phyloP scores from a whole-genome alignment of 2,797 vertebrate species.

The Gobio occitaniae region DNA sequence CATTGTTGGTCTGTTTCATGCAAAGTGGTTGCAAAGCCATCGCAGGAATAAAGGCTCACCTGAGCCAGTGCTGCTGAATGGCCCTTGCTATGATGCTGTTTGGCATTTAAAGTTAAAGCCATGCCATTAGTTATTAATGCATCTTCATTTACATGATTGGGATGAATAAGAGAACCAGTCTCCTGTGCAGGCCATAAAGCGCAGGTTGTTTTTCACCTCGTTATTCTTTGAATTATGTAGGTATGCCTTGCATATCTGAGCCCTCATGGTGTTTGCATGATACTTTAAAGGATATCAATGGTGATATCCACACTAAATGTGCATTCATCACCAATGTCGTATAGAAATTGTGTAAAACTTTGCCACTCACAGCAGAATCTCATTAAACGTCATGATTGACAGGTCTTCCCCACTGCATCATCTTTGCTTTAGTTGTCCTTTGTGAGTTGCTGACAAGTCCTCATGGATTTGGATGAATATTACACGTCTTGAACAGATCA shows the following conservation, averaged over 20 bases:
- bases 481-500: neutral
- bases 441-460: neutral
- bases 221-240: neutral
- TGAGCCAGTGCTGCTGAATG: neutral
- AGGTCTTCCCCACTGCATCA: neutral
- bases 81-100: neutral
- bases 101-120: slow-evolving; percentile 20
- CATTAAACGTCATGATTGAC: neutral
- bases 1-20: slow-evolving; percentile 2
- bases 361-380: neutral
- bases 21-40: slow-evolving; percentile 18
- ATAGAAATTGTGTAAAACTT: neutral
- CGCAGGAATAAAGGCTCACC: neutral
- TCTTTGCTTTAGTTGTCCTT: neutral
- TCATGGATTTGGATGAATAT: neutral
- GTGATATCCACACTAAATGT: neutral
- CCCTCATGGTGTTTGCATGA: neutral
- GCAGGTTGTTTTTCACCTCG: neutral
- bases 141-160: neutral
- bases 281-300: neutral
- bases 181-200: neutral
- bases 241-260: neutral
- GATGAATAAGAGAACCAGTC: neutral
- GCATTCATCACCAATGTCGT: neutral
- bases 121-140: slow-evolving; percentile 56